Conservation (phyloP, 2,113 vertebrate genomes). For the Brachypodius melanocephalos region DNA sequence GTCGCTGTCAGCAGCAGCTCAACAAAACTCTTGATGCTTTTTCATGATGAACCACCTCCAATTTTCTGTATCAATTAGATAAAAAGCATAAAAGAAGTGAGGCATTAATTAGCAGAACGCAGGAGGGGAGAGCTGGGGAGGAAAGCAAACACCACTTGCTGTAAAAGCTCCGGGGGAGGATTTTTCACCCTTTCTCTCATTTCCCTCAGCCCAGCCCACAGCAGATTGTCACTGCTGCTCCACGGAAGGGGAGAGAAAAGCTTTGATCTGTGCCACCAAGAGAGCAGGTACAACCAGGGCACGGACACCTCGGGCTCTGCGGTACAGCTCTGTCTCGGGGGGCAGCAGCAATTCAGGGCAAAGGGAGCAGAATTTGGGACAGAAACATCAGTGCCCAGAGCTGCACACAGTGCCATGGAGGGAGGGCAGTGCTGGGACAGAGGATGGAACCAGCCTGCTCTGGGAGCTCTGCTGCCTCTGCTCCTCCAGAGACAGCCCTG, state of each 20-base stretch:
- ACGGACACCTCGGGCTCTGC: accelerated
- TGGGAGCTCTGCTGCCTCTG: accelerated
- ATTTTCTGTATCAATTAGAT: neutral
- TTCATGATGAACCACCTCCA: neutral
- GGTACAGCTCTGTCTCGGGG: neutral
- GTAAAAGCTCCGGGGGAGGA: neutral
- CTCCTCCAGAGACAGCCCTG: neutral
- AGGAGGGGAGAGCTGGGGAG: neutral
- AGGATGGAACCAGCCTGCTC: neutral
- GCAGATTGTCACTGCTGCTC: neutral
- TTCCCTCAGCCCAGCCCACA: neutral
- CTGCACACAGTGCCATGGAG: neutral
- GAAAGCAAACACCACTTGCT: neutral
- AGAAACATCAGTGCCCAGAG: accelerated
- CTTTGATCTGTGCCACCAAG: neutral
- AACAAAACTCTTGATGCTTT: neutral
- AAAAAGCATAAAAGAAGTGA: neutral
- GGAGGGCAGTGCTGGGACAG: neutral
- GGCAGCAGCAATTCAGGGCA: neutral
- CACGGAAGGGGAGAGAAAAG: neutral
- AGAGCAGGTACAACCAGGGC: neutral
- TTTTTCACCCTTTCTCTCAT: neutral
- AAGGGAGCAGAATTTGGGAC: accelerated
- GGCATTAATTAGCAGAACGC: neutral
- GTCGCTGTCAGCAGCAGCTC: neutral